Conservation (phyloP, 2,888 invertebrate species). For the Matsumyia berberina region DNA sequence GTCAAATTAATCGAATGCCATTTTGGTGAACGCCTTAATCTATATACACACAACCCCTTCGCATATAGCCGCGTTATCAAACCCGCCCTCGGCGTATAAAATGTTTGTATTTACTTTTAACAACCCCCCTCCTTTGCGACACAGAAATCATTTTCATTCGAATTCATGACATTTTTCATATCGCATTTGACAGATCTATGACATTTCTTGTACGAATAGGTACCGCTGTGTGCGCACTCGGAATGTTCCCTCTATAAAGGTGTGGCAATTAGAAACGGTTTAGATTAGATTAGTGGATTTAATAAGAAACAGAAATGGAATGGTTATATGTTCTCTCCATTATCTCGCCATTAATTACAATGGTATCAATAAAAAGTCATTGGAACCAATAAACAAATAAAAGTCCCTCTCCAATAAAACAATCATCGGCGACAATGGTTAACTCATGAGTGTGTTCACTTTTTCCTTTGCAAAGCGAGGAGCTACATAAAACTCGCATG, state of each 20-base stretch:
- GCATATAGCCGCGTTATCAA: slow-evolving; percentile 17
- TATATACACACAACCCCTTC: slow-evolving; percentile 7
- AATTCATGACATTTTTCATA: slow-evolving; percentile 29
- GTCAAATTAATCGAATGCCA: slow-evolving; percentile 51
- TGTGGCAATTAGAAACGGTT: slow-evolving; percentile 71
- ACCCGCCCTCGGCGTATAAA: slow-evolving; percentile 2
- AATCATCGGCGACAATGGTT: slow-evolving; percentile 65
- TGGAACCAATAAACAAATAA: slow-evolving; percentile 62
- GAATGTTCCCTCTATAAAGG: slow-evolving; percentile 46
- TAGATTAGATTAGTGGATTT: slow-evolving; percentile 75
- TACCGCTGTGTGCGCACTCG: background rate
- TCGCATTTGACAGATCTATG: slow-evolving; percentile 41
- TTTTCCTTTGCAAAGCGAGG: slow-evolving; percentile 5
- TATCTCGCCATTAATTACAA: slow-evolving; percentile 68
- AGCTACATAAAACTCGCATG: slow-evolving; percentile 31
- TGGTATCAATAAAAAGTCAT: slow-evolving; percentile 67
- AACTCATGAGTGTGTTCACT: slow-evolving; percentile 5
- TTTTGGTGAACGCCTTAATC: slow-evolving; percentile 61
- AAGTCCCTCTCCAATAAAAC: slow-evolving; percentile 67
- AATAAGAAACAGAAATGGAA: slow-evolving; percentile 50
- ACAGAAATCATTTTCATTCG: slow-evolving; percentile 23
- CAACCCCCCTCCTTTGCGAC: slow-evolving; percentile 26
- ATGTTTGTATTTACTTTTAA: slow-evolving; percentile 16
- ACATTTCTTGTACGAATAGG: slow-evolving; percentile 42
- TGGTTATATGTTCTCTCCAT: slow-evolving; percentile 27